Conservation (phyloP, 2,113 vertebrate species). For the Seriola dumerili region DNA sequence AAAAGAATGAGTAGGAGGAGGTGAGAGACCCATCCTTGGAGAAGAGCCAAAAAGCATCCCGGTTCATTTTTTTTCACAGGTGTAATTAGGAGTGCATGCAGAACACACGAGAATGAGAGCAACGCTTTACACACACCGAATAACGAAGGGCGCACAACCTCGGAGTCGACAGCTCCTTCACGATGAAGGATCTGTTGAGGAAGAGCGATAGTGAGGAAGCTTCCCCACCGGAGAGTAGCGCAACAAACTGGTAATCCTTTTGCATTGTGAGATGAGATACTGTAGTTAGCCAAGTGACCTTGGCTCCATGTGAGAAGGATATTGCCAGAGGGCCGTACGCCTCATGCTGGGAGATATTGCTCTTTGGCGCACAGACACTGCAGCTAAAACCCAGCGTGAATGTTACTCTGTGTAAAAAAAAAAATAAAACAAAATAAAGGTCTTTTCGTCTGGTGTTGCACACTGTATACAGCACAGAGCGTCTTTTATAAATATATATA, state of each 20-base stretch:
- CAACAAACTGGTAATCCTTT: conserved; percentile 56
- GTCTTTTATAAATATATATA: background rate
- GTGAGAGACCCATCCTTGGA: conserved; percentile 46
- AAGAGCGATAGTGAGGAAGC: conserved; percentile 19
- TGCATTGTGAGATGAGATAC: conserved; percentile 70
- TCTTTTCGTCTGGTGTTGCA: conserved; percentile 17
- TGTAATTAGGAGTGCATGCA: conserved; percentile 47
- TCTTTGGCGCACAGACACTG: conserved; percentile 66
- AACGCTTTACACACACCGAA: conserved; percentile 1
- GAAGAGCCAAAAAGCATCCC: conserved; percentile 24
- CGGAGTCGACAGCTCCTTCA: conserved; percentile 11
- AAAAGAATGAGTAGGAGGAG: conserved; percentile 43
- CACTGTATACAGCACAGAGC: background rate
- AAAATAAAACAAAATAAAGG: conserved; percentile 17
- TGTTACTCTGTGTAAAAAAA: conserved; percentile 26
- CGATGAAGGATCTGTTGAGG: conserved; percentile 37
- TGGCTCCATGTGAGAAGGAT: conserved; percentile 72
- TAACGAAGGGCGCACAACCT: conserved; percentile 21
- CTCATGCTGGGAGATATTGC: conserved; percentile 72
- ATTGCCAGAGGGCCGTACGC: conserved; percentile 68
- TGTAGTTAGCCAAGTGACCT: conserved; percentile 74
- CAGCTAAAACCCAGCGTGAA: conserved; percentile 67
- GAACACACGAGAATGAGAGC: conserved; percentile 14
- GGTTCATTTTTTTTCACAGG: conserved; percentile 31
- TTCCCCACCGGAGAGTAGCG: conserved; percentile 28